These are phyloP conservation scores for Xenopus borealis DNA, from an alignment of 2,113 vertebrate genomes.

Conservation along the genomic window DNA sequence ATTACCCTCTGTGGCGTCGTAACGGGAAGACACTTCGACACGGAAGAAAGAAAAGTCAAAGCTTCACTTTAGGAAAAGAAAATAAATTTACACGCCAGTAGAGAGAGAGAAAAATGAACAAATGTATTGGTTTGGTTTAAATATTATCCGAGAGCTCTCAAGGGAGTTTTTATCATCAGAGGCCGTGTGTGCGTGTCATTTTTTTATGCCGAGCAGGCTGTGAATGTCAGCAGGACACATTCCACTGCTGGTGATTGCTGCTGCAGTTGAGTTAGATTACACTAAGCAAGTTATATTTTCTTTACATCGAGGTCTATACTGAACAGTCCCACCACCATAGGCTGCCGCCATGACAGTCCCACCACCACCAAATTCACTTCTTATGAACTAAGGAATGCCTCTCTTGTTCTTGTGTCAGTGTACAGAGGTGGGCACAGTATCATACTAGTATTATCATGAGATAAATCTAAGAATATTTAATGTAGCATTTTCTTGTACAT, in stretches of 20 bases:
- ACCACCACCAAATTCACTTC: too few relatives aligned
- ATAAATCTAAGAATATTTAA: too few relatives aligned
- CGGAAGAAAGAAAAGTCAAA: conserved; percentile 48
- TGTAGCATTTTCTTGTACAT: too few relatives aligned
- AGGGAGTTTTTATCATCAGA: conserved; percentile 15
- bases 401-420: too few relatives aligned
- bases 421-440: too few relatives aligned
- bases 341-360: too few relatives aligned
- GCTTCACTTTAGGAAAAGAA: conserved; percentile 50
- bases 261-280: conserved; percentile 5
- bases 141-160: conserved; percentile 50
- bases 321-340: too few relatives aligned
- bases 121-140: conserved; percentile 49
- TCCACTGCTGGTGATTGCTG: background rate
- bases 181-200: conserved; percentile 10
- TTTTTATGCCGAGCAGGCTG: background rate
- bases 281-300: background rate
- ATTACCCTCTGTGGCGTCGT: conserved; percentile 78
- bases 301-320: too few relatives aligned
- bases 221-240: conserved; percentile 10
- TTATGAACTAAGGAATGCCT: too few relatives aligned
- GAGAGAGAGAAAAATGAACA: conserved; percentile 54
- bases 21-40: conserved; percentile 53
- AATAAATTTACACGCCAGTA: conserved; percentile 54
- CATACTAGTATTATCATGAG: too few relatives aligned